Conservation (phyloP, 2,797 vertebrate species). For the Corythornis leucogaster region DNA sequence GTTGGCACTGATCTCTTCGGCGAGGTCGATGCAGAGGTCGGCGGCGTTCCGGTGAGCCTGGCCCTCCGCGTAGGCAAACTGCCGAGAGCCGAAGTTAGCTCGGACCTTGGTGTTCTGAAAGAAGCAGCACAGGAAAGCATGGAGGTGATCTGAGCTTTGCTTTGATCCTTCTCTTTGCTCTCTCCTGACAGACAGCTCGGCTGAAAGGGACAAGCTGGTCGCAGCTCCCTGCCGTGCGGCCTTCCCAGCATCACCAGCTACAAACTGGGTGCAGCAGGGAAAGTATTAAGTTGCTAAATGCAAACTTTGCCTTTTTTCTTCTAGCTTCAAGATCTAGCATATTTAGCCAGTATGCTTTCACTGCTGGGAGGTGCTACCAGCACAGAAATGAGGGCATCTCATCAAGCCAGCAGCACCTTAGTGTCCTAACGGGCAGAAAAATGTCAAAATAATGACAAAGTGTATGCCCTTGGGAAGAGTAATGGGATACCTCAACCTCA, state of each 20-base stretch:
- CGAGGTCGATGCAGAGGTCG: constrained; percentile 93
- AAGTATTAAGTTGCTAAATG: neutral
- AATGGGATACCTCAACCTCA: neutral
- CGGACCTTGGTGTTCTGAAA: constrained; percentile 95
- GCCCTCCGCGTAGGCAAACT: constrained; percentile 94
- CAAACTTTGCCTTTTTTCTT: neutral
- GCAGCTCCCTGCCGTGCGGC: neutral
- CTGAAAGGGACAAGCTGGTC: neutral
- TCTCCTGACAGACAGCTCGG: neutral
- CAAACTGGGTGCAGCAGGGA: neutral
- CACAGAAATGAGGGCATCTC: neutral
- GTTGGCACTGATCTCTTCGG: constrained; percentile 98
- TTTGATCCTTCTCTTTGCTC: neutral
- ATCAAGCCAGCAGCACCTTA: neutral
- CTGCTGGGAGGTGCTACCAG: neutral
- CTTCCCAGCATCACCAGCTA: neutral
- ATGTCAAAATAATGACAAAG: neutral
- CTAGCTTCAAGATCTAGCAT: neutral
- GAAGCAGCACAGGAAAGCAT: neutral
- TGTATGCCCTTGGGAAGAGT: neutral
- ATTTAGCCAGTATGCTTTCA: neutral
- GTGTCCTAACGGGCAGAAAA: neutral
- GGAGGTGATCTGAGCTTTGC: neutral
- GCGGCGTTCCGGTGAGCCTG: constrained; percentile 97
- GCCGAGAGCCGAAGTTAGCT: constrained; percentile 93